Percentiles rank a stretch among this genome's conserved stretches.
These are phyloP conservation scores for Aricia artaxerxes DNA, from an alignment of 2,888 invertebrate genomes.

Conservation along the genomic window DNA sequence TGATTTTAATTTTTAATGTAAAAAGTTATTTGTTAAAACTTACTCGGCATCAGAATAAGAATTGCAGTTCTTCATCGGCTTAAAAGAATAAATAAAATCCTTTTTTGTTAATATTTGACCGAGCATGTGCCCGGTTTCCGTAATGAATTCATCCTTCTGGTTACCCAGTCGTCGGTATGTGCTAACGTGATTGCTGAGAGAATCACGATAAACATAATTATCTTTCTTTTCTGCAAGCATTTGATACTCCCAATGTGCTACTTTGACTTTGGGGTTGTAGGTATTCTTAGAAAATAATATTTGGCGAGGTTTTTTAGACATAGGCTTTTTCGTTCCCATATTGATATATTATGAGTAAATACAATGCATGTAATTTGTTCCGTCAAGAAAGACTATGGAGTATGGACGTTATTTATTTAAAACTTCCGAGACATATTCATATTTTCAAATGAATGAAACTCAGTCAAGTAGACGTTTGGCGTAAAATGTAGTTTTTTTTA, in stretches of 20 bases:
- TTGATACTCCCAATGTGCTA: conserved; percentile 70
- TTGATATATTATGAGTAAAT: conserved; percentile 25
- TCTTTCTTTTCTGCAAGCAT: conserved; percentile 70
- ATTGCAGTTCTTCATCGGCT: conserved; percentile 71
- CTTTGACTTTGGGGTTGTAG: conserved; percentile 64
- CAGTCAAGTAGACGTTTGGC: no score
- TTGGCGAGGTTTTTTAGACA: conserved; percentile 68
- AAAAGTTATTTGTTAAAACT: no score
- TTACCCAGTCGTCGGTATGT: conserved; percentile 71
- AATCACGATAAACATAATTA: conserved; percentile 71
- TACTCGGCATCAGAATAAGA: conserved; percentile 75
- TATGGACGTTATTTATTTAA: conserved; percentile 34
- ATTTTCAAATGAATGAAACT: no score
- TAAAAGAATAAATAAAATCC: conserved; percentile 66
- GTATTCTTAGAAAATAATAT: conserved; percentile 71
- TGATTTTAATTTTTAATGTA: not conserved
- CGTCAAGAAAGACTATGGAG: not conserved
- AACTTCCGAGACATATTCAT: not conserved
- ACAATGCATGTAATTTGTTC: not conserved
- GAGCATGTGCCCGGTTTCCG: conserved; percentile 74
- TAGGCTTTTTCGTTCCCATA: conserved; percentile 60
- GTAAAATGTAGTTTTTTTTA: no score
- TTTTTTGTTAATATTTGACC: conserved; percentile 66
- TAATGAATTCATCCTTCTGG: conserved; percentile 60
- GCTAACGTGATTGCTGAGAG: conserved; percentile 69